Conservation (phyloP, 2,888 invertebrate species). For the Andrena trimmerana region DNA sequence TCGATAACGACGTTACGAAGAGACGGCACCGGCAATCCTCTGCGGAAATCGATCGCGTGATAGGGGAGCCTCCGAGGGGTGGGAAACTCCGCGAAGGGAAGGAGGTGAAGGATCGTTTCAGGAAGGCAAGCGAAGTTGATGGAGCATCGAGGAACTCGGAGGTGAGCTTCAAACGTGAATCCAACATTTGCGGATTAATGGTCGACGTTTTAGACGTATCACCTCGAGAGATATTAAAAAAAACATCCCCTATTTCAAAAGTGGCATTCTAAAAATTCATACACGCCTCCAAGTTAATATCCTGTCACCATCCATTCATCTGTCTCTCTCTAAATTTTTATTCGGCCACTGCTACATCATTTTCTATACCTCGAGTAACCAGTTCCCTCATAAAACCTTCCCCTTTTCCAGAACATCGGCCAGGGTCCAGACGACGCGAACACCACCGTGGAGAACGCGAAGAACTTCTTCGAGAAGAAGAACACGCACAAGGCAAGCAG, state of each 20-base stretch:
- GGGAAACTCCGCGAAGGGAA: slow-evolving; percentile 3
- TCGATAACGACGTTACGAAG: slow-evolving; percentile 82
- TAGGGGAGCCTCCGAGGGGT: slow-evolving; percentile 39
- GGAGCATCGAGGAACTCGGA: slow-evolving; percentile 19
- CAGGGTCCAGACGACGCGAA: slow-evolving; percentile 29
- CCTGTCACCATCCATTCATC: too few species aligned
- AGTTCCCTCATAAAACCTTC: background rate
- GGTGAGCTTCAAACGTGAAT: slow-evolving; percentile 28
- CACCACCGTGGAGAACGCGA: slow-evolving; percentile 69
- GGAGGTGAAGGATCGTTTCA: slow-evolving; percentile 8
- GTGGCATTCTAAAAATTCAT: too few species aligned
- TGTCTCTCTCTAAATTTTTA: too few species aligned
- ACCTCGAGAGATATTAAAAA: too few species aligned
- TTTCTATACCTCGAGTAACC: background rate
- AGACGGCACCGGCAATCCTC: slow-evolving; percentile 62
- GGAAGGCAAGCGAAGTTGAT: slow-evolving; percentile 7
- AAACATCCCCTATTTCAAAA: too few species aligned
- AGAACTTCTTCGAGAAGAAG: slow-evolving; percentile 79
- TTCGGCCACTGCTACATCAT: too few species aligned
- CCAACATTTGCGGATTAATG: background rate
- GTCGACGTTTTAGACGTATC: background rate
- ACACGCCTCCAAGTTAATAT: too few species aligned
- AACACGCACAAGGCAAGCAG: slow-evolving; percentile 62
- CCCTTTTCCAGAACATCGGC: slow-evolving; percentile 33
- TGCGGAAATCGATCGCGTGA: slow-evolving; percentile 59